Conservation (phyloP, 92 coral and sea anemone species). For the Zoanthus gigantus region DNA sequence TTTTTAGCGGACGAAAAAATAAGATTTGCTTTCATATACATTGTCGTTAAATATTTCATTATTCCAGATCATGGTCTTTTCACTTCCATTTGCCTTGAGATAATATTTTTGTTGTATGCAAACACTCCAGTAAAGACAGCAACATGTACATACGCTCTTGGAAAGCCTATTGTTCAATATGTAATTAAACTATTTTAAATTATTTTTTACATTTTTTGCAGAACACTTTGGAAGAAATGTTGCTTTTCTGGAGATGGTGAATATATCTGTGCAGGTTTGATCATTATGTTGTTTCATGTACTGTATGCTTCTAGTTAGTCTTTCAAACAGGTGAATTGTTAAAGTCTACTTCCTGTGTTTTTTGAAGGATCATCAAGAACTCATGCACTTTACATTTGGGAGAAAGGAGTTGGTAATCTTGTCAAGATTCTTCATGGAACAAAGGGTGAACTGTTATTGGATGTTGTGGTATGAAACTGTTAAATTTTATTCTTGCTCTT, state of each 20-base stretch:
- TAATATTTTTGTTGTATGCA: too few relatives aligned
- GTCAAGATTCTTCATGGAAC: slow-evolving; percentile 99
- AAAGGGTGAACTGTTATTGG: slow-evolving; percentile 92
- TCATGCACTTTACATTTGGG: slow-evolving; percentile 99
- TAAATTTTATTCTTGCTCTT: not conserved
- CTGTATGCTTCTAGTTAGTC: not conserved
- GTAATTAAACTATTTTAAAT: too few relatives aligned
- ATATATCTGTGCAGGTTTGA: slow-evolving; percentile 95
- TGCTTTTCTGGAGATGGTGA: slow-evolving; percentile 99
- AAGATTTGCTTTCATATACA: too few relatives aligned
- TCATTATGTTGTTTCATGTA: not conserved
- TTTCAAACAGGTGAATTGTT: too few relatives aligned
- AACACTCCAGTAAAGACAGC: too few relatives aligned
- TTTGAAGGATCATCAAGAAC: slow-evolving; percentile 92
- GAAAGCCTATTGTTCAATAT: too few relatives aligned
- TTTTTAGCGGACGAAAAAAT: too few relatives aligned
- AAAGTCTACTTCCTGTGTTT: not conserved
- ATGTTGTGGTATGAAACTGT: slow-evolving; percentile 85
- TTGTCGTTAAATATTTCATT: too few relatives aligned
- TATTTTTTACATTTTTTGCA: slow-evolving; percentile 15
- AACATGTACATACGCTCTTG: too few relatives aligned
- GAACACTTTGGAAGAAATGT: slow-evolving; percentile 99
- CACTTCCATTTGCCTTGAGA: too few relatives aligned
- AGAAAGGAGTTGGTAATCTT: slow-evolving; percentile 96
- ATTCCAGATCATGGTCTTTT: too few relatives aligned